Evolutionary conservation across 2,797 vertebrate species (phyloP), one percentile per base, ranked within the genome.

Genomic region (Cygnus olor): DNA sequence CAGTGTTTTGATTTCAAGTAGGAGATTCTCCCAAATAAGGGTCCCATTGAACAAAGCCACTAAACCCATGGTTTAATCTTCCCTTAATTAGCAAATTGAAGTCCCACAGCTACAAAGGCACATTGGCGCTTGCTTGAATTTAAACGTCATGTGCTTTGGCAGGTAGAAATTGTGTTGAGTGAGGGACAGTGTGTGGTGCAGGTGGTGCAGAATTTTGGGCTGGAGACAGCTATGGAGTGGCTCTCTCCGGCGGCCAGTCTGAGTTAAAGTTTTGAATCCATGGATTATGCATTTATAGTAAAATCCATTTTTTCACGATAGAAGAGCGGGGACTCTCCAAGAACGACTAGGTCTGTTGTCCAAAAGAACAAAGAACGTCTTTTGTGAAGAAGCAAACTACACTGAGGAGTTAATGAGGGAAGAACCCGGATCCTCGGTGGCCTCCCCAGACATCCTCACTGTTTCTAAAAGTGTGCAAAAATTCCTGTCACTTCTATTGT

Each of bases 201-300:
- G 17, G n/a, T 68, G 32, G 11, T 80, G 34, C 36, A 88, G 83
- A n/a, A 71, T 58, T 45, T 45, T 34, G 34, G 71, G 24, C 44
- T 91, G 19, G 72, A 53, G 58, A 49, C 27, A 78, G 30, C 21
- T 77, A 30, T 4, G 11, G 68, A 79, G 44, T 42, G 24, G 6
- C 25, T 78, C 14, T 68, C 27, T 86, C 8, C n/a, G 12, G 6
- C 0, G 0, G 6, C 0, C 2, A 49, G 24, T 10, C 5, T 42
- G 54, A 79, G 42, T 63, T 71, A 54, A 5, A 32, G 30, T 44
- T 92, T 77, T 94, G 80, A 80, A 25, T 45, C 60, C 0, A 0
- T 20, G 27, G 10, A 13, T 77, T 34, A 45, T 11, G 22, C 14
- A 6, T 57, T 68, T 63, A 8, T 58, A 66, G 60, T 45, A 54